A percentile compares a stretch with the other conserved stretches of the same genome.
These are phyloP conservation scores for Ips nitidus DNA, from an alignment of 1,140 invertebrate species.

Conservation along the genomic window DNA sequence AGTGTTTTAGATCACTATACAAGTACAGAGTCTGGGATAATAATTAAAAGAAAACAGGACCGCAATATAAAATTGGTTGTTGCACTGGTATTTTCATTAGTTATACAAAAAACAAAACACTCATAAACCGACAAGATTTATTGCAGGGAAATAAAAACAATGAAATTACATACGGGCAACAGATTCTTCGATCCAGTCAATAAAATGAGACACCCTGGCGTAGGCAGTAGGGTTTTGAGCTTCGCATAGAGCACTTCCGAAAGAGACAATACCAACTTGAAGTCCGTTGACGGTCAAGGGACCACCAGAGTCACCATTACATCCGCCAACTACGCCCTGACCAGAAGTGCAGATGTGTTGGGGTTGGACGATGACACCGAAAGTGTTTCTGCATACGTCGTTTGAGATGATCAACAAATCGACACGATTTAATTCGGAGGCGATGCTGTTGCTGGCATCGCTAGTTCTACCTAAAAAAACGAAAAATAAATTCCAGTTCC, in stretches of 20 bases:
- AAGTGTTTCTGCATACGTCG: constrained; percentile 9
- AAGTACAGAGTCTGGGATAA: too few species aligned
- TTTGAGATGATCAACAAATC: constrained; percentile 14
- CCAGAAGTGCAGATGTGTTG: constrained; percentile 31
- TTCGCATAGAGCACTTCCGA: constrained; percentile 20
- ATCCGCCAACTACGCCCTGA: constrained; percentile 14
- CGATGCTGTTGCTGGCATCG: constrained; percentile 5
- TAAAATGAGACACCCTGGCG: constrained; percentile 33
- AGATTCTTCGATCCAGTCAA: constrained; percentile 13
- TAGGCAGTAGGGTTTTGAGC: constrained; percentile 20
- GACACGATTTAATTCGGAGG: constrained; percentile 6
- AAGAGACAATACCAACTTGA: constrained; percentile 34
- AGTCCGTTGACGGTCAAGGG: constrained; percentile 15
- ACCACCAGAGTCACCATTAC: constrained; percentile 34
- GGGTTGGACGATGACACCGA: neutral
- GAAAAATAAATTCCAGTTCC: constrained; percentile 2
- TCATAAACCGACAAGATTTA: neutral
- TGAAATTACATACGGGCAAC: too few species aligned
- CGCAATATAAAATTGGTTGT: too few species aligned
- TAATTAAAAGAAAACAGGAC: too few species aligned
- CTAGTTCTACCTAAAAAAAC: constrained; percentile 15
- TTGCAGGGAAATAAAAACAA: neutral
- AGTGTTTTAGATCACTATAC: neutral
- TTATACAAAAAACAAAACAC: too few species aligned
- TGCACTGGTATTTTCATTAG: too few species aligned